These are phyloP conservation scores for Cinclus cinclus DNA, from an alignment of 2,113 vertebrate genomes.

Conservation along the genomic window DNA sequence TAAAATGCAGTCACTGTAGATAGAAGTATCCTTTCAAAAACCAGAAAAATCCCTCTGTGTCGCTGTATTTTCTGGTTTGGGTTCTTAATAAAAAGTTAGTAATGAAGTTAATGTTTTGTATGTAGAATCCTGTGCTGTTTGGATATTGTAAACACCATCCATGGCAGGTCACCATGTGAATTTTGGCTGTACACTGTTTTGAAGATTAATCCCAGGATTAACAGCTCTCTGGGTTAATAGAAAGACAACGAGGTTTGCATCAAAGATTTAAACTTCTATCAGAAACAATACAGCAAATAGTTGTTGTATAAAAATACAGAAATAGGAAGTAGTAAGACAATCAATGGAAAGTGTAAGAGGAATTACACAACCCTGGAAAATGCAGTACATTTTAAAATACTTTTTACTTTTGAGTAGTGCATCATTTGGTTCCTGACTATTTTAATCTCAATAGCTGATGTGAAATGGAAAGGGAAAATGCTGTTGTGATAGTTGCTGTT, in stretches of 20 bases:
- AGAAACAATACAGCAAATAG: neutral
- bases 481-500: conserved; percentile 5
- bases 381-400: neutral
- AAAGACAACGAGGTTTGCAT: neutral
- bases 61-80: neutral
- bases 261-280: neutral
- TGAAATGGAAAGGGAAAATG: neutral
- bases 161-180: neutral
- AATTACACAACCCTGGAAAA: neutral
- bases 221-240: neutral
- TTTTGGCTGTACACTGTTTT: neutral
- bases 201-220: neutral
- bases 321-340: neutral
- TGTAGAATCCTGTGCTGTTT: neutral
- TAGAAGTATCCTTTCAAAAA: neutral
- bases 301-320: neutral
- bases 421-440: conserved; percentile 7
- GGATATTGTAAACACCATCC: neutral
- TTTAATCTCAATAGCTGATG: conserved; percentile 42
- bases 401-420: neutral
- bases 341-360: neutral
- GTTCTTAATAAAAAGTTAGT: neutral
- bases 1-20: neutral
- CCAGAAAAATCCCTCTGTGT: neutral
- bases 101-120: neutral